Base-by-base conservation (phyloP, 1,140 invertebrate species). In the Papilio polytes region DNA sequence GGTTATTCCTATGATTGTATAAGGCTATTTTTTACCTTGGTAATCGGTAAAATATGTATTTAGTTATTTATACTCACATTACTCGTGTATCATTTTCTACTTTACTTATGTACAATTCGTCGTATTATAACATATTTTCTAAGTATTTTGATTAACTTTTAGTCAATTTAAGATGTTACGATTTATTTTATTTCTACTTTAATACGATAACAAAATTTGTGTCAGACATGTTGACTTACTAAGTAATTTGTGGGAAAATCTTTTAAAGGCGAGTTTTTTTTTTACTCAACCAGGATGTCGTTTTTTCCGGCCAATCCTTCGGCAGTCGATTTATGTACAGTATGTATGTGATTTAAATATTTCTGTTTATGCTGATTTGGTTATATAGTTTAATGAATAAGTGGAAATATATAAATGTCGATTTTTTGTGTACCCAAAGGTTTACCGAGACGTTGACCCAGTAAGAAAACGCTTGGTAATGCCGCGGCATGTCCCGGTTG, bases 361-460 rank as follows among this genome's bases (percentile, higher is more conserved):
- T 18, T 44, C 10, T 31, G 46, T 81, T 63, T 41, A 41, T 73
- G 44, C 22, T 74, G 31, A 70, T 70, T 70, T 31, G 12, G 63
- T 12, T 12, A 88, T 84, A 86, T 81, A 74, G 83, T 56, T 78
- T 87, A 83, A 83, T 82, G 85, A 86, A 84, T 81, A 80, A 82
- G 83, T 76, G 78, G 72, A 81, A 81, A 83, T 79, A 63, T 80
- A 81, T 85, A 85, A 84, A 86, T 85, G 86, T 84, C 84, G 56
- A 51, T 78, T 81, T 80, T 76, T 85, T 85, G 80, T 84, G 48
- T 82, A 80, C 72, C 13, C 80, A 88, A 89, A 89, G 89, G 87
- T 87, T 83, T 80, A 83, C 41, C 73, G 82, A 87, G 88, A 90
- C 88, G 90, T 92, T 91, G 91, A 89, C 90, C 87, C 86, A 91